Percentiles rank a stretch among this genome's conserved stretches.
These are phyloP conservation scores for Andrena hattorfiana DNA, from an alignment of 2,888 invertebrate genomes.

Conservation along the genomic window DNA sequence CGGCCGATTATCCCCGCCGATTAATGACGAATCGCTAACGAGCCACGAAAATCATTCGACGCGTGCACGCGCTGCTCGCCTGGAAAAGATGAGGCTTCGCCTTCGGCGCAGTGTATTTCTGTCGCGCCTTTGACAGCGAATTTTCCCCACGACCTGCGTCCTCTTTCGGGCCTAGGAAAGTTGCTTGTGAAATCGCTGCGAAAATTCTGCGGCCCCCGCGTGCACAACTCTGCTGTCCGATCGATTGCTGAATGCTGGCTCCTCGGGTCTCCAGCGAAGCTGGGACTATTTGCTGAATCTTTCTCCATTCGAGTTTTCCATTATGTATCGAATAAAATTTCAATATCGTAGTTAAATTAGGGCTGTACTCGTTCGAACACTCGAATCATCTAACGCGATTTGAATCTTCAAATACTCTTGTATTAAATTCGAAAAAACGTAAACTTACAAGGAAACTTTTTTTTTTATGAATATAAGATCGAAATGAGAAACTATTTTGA, in stretches of 20 bases:
- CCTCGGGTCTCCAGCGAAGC: no score
- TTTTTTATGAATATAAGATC: no score
- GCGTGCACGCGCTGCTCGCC: conserved; percentile 28
- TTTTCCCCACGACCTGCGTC: conserved; percentile 13
- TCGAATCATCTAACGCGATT: no score
- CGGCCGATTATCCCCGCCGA: conserved; percentile 46
- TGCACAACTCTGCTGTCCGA: not conserved
- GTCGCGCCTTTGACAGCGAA: conserved; percentile 5
- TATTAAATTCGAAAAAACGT: no score
- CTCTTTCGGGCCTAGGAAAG: not conserved
- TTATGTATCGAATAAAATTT: not conserved
- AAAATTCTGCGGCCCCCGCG: not conserved
- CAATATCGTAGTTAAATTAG: no score
- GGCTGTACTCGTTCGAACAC: no score
- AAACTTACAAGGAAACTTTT: no score
- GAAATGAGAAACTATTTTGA: no score
- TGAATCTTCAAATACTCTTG: no score
- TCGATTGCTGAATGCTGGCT: no score
- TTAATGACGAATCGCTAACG: conserved; percentile 66
- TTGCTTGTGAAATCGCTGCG: not conserved
- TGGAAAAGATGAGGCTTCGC: conserved; percentile 23
- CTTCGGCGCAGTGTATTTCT: conserved; percentile 25
- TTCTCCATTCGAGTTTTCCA: not conserved
- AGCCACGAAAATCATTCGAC: conserved; percentile 61
- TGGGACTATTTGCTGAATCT: no score